These are phyloP conservation scores for Synodontis membranacea DNA, from an alignment of 2,113 vertebrate genomes.

Conservation along the genomic window DNA sequence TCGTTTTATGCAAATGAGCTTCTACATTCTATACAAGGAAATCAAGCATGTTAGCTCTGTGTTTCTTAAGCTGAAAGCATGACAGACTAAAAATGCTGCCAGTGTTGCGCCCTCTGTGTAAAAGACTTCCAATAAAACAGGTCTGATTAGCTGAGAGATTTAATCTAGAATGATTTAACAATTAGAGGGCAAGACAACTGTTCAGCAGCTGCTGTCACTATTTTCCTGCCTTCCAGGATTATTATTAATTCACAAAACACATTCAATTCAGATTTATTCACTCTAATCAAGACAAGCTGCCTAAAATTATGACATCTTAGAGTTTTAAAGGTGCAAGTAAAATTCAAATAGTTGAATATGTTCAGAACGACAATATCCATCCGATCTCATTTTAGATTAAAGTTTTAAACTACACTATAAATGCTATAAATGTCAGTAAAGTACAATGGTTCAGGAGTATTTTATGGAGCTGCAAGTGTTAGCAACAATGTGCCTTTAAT, in stretches of 20 bases:
- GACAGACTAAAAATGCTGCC: not conserved
- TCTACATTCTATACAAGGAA: not conserved
- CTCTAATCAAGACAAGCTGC: not conserved
- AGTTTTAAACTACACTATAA: not conserved
- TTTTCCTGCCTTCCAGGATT: not conserved
- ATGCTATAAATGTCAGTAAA: not conserved
- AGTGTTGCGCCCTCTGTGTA: no score
- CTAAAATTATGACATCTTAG: not conserved
- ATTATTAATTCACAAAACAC: not conserved
- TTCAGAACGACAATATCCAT: not conserved
- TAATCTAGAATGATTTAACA: not conserved
- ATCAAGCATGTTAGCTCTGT: not conserved
- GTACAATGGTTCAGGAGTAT: not conserved
- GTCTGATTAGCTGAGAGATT: not conserved
- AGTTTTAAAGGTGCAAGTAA: not conserved
- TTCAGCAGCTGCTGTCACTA: slow-evolving; percentile 7
- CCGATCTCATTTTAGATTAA: not conserved
- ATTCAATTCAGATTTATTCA: not conserved
- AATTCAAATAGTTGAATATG: not conserved
- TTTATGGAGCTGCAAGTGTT: not conserved
- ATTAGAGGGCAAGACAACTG: not conserved
- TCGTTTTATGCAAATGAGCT: not conserved
- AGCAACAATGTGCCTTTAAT: not conserved
- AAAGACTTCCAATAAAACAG: slow-evolving; percentile 3
- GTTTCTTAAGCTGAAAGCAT: not conserved